A percentile compares a stretch with the other conserved stretches of the same genome.
Conservation (phyloP, 37 sponge, comb jelly and placozoan genomes). For the Spongilla lacustris region DNA sequence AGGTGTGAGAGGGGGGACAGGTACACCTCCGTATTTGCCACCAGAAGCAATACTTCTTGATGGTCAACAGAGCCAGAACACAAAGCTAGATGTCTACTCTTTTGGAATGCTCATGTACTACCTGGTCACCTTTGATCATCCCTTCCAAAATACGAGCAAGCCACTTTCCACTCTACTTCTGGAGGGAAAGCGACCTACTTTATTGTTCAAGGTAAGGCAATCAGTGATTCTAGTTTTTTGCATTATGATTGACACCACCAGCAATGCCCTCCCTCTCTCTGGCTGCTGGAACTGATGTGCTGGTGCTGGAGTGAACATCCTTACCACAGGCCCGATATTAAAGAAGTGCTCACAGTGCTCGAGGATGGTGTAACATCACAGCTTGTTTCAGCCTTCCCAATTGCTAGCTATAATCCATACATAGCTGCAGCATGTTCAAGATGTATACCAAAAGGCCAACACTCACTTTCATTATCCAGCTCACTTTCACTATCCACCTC, state of each 20-base stretch:
- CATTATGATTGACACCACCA: neutral
- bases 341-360: constrained; percentile 34
- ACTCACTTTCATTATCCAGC: neutral
- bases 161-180: constrained; percentile 33
- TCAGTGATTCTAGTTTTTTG: neutral
- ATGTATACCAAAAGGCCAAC: neutral
- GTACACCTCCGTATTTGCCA: constrained; percentile 78
- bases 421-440: constrained; percentile 39
- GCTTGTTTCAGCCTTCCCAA: constrained; percentile 28
- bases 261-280: constrained; percentile 44
- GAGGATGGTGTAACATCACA: constrained; percentile 9
- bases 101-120: constrained; percentile 83
- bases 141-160: constrained; percentile 47
- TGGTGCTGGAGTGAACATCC: constrained; percentile 90
- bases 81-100: constrained; percentile 79
- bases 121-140: constrained; percentile 47
- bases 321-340: constrained; percentile 67
- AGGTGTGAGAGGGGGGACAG: constrained; percentile 71
- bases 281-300: constrained; percentile 82
- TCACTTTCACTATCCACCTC: no score
- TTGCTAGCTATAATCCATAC: neutral
- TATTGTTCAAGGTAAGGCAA: constrained; percentile 50
- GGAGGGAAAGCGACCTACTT: constrained; percentile 56
- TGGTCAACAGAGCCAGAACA: constrained; percentile 59
- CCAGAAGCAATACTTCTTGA: constrained; percentile 71